phyloP scores from a whole-genome alignment of 1,140 invertebrate species.

The Ylistrum balloti region DNA sequence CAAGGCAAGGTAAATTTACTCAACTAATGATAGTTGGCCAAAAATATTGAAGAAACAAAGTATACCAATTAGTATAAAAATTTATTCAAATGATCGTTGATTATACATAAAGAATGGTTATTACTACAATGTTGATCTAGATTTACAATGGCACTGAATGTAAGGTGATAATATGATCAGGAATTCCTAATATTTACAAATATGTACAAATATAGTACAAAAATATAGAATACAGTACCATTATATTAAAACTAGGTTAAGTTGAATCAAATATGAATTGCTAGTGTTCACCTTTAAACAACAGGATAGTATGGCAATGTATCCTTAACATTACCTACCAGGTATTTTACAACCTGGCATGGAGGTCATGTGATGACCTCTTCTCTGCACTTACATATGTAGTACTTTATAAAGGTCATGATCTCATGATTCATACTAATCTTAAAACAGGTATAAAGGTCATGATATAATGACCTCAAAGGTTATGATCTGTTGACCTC shows the following conservation, averaged over 20 bases:
- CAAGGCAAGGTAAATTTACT: too few relatives aligned
- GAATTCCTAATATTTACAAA: not conserved
- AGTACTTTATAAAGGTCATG: too few relatives aligned
- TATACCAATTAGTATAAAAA: conserved; percentile 14
- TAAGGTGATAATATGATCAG: not conserved
- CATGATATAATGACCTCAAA: not conserved
- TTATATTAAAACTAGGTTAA: not conserved
- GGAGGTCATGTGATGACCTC: not conserved
- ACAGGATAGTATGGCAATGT: not conserved
- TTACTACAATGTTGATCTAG: not conserved
- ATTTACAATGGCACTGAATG: conserved; percentile 33
- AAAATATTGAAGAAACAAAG: not conserved
- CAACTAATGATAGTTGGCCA: too few relatives aligned
- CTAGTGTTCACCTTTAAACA: not conserved
- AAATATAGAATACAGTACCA: not conserved
- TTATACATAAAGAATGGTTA: not conserved
- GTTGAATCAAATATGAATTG: not conserved
- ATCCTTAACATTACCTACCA: not conserved
- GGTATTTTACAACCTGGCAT: not conserved
- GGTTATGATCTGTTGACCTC: not conserved
- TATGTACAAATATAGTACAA: conserved; percentile 22
- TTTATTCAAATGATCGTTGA: conserved; percentile 15
- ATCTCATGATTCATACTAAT: too few relatives aligned
- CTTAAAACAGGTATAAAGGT: not conserved
- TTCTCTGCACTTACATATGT: too few relatives aligned